Evolutionary conservation across 1,140 invertebrate species (phyloP), one percentile per base, ranked within the genome.

Genomic region (Wasmannia auropunctata): DNA sequence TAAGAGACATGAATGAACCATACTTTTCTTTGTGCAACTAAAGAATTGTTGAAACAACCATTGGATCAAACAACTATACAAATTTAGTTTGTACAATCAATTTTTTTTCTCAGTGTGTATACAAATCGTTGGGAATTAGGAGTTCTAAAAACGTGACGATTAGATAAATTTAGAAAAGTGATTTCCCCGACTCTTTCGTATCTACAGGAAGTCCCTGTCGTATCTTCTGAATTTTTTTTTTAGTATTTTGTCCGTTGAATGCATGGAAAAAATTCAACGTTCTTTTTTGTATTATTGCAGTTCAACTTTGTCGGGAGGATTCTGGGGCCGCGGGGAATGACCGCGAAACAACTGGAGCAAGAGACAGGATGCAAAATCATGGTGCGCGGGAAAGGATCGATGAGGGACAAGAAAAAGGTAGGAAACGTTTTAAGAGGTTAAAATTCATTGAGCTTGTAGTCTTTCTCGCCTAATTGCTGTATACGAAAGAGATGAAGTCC

Each of bases 301-400:
- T 99, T 99, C 96, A 99, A 99, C 96, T 99, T 99, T 95, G 99
- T 99, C 88, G 99, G 99, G 91, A 97, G 99, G 96, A 99, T 99
- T 96, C 96, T 99, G 93, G 99, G 99, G 60, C 99, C 99, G 85
- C 96, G 99, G 90, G 99, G 99, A 88, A 99, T 99, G 99, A 99
- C 99, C 80, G 99, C 99, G 34, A 99, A 99, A 96, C 99, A 99
- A 95, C 96, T 99, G 93, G 99, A 99, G 96, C 98, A 99, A 95
- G 99, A 99, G 96, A 99, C 99, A 91, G 99, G 99, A 92, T 99
- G 99, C 96, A 99, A 99, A 97, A 99, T 99, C 91, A 99, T 99
- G 99, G 99, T 99, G 86, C 97, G 99, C 95, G 99, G 99, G 92
- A 99, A 99, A 95, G 99, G 99, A n/a, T 99, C 99, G 56, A 99